These are phyloP conservation scores for Nasonia oneida DNA, from an alignment of 2,888 invertebrate species.

Conservation along the genomic window DNA sequence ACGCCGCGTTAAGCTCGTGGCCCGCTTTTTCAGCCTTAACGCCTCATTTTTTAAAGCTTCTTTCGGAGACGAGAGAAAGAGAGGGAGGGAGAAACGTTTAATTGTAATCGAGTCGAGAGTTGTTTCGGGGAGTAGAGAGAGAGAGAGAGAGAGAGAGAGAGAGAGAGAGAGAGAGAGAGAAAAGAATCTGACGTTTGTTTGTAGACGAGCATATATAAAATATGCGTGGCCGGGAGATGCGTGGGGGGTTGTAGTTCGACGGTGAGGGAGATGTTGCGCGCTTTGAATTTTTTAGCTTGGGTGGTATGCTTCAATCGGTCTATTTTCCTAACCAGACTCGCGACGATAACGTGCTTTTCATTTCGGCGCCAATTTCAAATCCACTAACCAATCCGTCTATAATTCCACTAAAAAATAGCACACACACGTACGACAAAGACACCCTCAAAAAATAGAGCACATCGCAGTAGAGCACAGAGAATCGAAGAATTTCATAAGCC, in stretches of 20 bases:
- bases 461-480: background rate
- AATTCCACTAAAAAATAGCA: no score
- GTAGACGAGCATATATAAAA: background rate
- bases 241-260: background rate
- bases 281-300: background rate
- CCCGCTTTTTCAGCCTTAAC: background rate
- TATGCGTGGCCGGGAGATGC: no score
- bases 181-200: background rate
- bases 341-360: no score
- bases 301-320: background rate
- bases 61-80: background rate
- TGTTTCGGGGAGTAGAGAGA: background rate
- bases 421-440: no score
- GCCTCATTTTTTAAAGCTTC: background rate
- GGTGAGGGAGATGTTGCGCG: background rate
- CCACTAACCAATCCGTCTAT: no score
- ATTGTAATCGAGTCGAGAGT: slow-evolving; percentile 13
- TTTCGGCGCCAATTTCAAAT: background rate
- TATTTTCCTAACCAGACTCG: no score
- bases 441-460: background rate
- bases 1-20: slow-evolving; percentile 7
- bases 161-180: background rate
- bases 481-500: background rate
- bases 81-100: background rate
- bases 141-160: background rate